Percentiles rank a stretch among this genome's conserved stretches.
phyloP scores from a whole-genome alignment of 1,140 invertebrate genomes.

The Macrocentrus cingulum region DNA sequence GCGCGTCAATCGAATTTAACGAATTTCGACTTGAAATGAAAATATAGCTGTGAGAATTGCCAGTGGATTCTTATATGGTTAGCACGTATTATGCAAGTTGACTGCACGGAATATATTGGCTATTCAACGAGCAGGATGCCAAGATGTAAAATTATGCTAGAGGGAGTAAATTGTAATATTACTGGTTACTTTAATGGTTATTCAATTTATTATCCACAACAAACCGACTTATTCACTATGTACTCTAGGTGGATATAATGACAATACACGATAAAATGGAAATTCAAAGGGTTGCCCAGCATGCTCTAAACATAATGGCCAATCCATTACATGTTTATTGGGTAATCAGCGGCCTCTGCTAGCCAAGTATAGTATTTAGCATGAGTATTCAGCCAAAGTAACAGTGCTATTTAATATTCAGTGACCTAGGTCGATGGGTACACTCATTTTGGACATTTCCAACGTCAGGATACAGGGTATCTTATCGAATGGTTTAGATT shows the following conservation, averaged over 20 bases:
- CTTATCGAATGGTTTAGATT: too few species aligned
- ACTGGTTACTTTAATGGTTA: background rate
- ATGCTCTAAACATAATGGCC: conserved; percentile 16
- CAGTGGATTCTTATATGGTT: background rate
- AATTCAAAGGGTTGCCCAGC: conserved; percentile 16
- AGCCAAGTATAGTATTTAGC: conserved; percentile 29
- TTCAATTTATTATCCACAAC: conserved; percentile 18
- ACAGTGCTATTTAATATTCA: too few species aligned
- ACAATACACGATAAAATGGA: conserved; percentile 27
- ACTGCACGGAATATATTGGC: background rate
- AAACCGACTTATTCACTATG: background rate
- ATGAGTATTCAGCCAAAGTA: conserved; percentile 26
- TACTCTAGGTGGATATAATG: conserved; percentile 8
- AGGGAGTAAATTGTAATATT: background rate
- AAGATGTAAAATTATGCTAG: background rate
- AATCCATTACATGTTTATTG: conserved; percentile 33
- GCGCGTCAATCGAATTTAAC: conserved; percentile 14
- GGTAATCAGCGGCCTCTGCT: conserved; percentile 26
- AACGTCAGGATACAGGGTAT: too few species aligned
- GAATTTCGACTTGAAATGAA: too few species aligned
- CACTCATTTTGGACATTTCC: too few species aligned
- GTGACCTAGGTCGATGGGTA: too few species aligned
- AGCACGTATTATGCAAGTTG: conserved; percentile 2
- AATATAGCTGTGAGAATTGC: too few species aligned
- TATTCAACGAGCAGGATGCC: too few species aligned